Evolutionary conservation across 1,140 invertebrate genomes (phyloP).

Genomic region (Stenopsyche tienmushanensis): DNA sequence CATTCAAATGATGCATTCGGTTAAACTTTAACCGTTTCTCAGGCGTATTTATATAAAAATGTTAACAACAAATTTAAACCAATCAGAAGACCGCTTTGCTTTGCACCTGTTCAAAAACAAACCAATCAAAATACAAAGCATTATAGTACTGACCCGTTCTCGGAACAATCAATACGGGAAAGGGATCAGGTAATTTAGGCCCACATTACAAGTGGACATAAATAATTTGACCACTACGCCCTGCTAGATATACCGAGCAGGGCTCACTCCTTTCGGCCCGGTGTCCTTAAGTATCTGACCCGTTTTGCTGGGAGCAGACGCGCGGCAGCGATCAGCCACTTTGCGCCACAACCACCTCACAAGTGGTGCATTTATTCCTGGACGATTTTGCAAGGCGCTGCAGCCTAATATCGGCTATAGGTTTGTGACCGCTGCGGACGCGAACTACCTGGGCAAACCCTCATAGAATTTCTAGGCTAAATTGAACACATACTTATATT

Average conservation of each 20-base stretch:
- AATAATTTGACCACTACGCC: neutral
- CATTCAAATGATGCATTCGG: too few species aligned
- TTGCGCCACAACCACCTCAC: neutral
- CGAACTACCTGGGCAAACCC: neutral
- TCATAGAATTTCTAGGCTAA: neutral
- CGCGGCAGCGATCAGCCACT: neutral
- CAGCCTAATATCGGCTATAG: neutral
- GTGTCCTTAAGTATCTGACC: neutral
- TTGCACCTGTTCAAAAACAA: slow-evolving; percentile 41
- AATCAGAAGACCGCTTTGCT: slow-evolving; percentile 20
- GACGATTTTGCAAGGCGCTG: neutral
- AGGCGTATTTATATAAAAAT: too few species aligned
- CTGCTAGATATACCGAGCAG: neutral
- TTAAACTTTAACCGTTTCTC: too few species aligned
- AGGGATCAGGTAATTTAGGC: slow-evolving; percentile 25
- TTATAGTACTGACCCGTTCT: slow-evolving; percentile 20
- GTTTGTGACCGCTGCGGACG: neutral
- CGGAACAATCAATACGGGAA: neutral
- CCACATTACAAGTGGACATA: slow-evolving; percentile 1
- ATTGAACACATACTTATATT: neutral
- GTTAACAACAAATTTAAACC: slow-evolving; percentile 26
- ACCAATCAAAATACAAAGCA: slow-evolving; percentile 30
- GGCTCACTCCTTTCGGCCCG: neutral
- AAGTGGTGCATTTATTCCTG: neutral
- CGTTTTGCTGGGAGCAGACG: neutral